phyloP scores from a whole-genome alignment of 2,888 invertebrate species.

The Spatulosminthurus flaviceps region DNA sequence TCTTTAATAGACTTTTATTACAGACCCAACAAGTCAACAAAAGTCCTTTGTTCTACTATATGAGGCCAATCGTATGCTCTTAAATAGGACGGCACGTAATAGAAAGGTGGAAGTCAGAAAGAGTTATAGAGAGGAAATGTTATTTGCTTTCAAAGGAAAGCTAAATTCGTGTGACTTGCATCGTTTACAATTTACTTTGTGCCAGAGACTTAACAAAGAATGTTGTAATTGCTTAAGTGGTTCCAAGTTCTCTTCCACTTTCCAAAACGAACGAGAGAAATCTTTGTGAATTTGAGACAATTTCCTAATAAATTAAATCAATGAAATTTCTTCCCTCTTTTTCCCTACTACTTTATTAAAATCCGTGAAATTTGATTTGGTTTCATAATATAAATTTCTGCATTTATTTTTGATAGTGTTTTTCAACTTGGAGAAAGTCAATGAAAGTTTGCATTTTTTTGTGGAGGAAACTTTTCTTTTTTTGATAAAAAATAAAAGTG shows the following conservation, averaged over 20 bases:
- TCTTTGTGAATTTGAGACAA: no score
- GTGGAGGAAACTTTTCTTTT: slow-evolving; percentile 59
- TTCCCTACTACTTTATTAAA: no score
- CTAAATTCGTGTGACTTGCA: slow-evolving; percentile 7
- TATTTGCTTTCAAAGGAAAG: neutral
- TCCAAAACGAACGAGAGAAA: no score
- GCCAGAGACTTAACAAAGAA: neutral
- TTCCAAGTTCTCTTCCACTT: no score
- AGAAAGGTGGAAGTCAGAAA: neutral
- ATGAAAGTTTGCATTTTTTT: no score
- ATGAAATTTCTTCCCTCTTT: no score
- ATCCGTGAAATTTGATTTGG: no score
- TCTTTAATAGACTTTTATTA: neutral
- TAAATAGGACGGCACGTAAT: no score
- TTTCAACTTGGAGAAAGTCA: neutral
- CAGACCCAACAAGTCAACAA: neutral
- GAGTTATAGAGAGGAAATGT: neutral
- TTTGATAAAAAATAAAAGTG: slow-evolving; percentile 49
- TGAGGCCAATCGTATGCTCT: no score
- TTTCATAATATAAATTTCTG: no score
- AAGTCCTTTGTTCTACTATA: neutral
- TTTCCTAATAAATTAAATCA: no score
- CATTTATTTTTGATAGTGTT: no score
- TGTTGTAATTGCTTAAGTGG: neutral
- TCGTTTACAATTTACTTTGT: slow-evolving; percentile 18